These are phyloP conservation scores for Falco rusticolus DNA, from an alignment of 2,797 vertebrate species.

Conservation along the genomic window DNA sequence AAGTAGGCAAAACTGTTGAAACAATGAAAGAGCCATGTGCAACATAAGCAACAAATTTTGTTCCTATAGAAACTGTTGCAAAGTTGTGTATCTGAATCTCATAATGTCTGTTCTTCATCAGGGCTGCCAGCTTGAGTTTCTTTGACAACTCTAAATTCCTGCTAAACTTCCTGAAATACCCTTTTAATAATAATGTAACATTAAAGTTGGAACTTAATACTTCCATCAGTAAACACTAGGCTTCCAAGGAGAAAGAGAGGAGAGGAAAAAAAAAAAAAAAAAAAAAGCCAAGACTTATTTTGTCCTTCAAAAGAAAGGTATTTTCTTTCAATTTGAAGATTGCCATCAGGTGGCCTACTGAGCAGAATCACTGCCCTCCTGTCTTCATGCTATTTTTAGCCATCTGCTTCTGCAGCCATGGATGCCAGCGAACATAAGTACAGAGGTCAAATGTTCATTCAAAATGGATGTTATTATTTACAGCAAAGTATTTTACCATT, in stretches of 20 bases:
- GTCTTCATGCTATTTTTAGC: neutral
- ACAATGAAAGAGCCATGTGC: neutral
- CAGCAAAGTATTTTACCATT: neutral
- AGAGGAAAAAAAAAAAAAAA: no score
- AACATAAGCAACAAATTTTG: neutral
- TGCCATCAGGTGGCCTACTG: neutral
- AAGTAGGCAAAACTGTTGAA: conserved; percentile 44
- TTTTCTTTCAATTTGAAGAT: neutral
- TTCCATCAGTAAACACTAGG: neutral
- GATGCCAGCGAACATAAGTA: neutral
- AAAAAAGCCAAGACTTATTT: neutral
- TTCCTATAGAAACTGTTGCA: conserved; percentile 2
- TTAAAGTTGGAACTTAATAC: neutral
- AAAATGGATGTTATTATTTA: neutral
- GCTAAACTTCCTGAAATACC: neutral
- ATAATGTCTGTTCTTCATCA: neutral
- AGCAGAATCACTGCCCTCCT: neutral
- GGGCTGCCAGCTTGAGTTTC: neutral
- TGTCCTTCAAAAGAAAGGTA: neutral
- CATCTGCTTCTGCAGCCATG: neutral
- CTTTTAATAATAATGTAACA: neutral
- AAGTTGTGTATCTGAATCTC: neutral
- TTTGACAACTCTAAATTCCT: neutral
- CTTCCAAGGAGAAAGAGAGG: neutral
- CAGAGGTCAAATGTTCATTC: neutral